These are phyloP conservation scores for Oeneis ivallda DNA, from an alignment of 2,888 invertebrate species.

Conservation along the genomic window DNA sequence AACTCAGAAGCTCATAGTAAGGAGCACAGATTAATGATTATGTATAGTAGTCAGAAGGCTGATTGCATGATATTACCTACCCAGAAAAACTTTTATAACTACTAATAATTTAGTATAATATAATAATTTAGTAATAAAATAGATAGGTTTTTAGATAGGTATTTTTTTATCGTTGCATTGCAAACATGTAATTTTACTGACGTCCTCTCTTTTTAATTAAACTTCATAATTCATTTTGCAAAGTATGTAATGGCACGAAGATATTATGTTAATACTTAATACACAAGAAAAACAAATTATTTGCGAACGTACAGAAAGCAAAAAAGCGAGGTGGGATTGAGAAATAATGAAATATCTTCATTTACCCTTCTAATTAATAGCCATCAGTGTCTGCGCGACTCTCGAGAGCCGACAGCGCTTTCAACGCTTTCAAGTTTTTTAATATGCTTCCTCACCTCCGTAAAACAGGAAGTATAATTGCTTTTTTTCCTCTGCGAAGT, in stretches of 20 bases:
- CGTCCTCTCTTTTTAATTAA: no score
- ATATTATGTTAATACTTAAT: background rate
- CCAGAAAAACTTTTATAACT: no score
- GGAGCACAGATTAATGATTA: no score
- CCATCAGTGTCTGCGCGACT: conserved; percentile 79
- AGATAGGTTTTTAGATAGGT: no score
- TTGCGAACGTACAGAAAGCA: conserved; percentile 15
- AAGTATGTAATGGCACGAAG: conserved; percentile 1
- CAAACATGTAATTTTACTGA: no score
- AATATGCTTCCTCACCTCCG: conserved; percentile 80
- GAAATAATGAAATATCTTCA: conserved; percentile 79
- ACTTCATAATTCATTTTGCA: background rate
- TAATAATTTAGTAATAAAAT: no score
- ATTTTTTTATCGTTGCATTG: no score
- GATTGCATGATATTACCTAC: no score
- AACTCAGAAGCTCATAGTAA: no score
- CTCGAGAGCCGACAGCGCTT: conserved; percentile 74
- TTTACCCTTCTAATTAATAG: conserved; percentile 79
- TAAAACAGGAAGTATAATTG: conserved; percentile 77
- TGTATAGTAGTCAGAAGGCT: no score
- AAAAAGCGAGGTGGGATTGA: conserved; percentile 49
- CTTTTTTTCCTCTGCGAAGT: conserved; percentile 70
- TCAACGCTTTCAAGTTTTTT: conserved; percentile 80
- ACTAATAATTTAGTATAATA: no score
- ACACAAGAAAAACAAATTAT: conserved; percentile 11